A percentile compares a stretch with the other conserved stretches of the same genome.
These are phyloP conservation scores for Erethizon dorsatum DNA, from an alignment of 2,797 vertebrate species.

Conservation along the genomic window DNA sequence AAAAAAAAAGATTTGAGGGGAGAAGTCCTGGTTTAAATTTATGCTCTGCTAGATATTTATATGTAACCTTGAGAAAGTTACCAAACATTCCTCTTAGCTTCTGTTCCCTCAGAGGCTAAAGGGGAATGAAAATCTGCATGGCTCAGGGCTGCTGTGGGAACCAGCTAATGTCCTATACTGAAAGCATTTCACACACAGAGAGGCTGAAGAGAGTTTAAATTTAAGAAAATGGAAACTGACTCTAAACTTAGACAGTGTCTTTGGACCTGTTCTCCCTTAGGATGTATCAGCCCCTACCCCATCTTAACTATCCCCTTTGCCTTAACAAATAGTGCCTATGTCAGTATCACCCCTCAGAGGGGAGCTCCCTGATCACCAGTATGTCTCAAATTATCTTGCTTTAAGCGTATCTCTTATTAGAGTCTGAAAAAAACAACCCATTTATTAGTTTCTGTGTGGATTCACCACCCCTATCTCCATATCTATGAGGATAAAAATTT, in stretches of 20 bases:
- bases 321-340: neutral
- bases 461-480: neutral
- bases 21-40: neutral
- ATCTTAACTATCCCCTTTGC: neutral
- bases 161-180: neutral
- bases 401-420: neutral
- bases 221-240: neutral
- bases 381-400: neutral
- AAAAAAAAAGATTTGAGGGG: neutral
- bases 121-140: too few species aligned
- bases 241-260: neutral
- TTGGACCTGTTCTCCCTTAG: neutral
- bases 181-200: neutral
- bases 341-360: neutral
- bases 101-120: neutral
- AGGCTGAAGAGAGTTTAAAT: neutral
- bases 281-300: neutral
- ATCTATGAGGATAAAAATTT: neutral
- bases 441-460: constrained; percentile 19
- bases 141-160: neutral
- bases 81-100: neutral
- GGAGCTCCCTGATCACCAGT: neutral
- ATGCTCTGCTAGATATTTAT: neutral
- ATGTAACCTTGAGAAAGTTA: neutral
- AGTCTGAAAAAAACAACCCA: neutral